Evolutionary conservation across 1,140 invertebrate species (phyloP), one percentile per base, ranked within the genome.

Genomic region (Lanistes nyassanus): DNA sequence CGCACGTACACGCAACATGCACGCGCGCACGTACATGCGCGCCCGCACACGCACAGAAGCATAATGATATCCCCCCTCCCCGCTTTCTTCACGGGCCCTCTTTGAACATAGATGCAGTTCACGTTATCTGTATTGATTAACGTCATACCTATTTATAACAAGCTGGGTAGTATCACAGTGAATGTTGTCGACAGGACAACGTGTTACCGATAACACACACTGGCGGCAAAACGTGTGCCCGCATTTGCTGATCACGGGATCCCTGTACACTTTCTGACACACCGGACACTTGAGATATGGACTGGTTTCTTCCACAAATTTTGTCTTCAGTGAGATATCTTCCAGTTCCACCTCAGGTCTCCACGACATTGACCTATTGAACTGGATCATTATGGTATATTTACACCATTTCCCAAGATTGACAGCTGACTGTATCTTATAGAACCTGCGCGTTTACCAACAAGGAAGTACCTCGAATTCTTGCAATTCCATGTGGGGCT

Each of bases 191-290:
- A 83, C 72, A 16, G 83, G 82, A 62, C 85, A 85, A 26, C 72
- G 65, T 16, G 76, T 55, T 21, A 76, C 56, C 2, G 42, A 68
- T 31, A 74, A 75, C 0, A 79, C 78, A 75, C 85, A 86, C 16
- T 68, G 76, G 51, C 79, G 85, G 64, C 85, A 86, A 64, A 86
- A 85, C 16, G 85, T 86, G 75, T 86, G 85, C 16, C 85, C 85
- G 78, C 85, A 86, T 51, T 58, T 77, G 68, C 79, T 86, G 16
- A 86, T 86, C 2, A 86, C 85, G 11, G 85, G 85, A n/a, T 86
- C 81, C 7, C 29, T 66, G 47, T 84, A 85, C 23, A 85, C 53
- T 21, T 75, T 70, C 29, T 64, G 62, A 78, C 85, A 86, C 5
- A 82, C 70, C 26, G 83, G 80, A 74, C 85, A 86, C 36, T 76